Conservation (phyloP, 1,140 invertebrate species). For the Prorops nasuta region DNA sequence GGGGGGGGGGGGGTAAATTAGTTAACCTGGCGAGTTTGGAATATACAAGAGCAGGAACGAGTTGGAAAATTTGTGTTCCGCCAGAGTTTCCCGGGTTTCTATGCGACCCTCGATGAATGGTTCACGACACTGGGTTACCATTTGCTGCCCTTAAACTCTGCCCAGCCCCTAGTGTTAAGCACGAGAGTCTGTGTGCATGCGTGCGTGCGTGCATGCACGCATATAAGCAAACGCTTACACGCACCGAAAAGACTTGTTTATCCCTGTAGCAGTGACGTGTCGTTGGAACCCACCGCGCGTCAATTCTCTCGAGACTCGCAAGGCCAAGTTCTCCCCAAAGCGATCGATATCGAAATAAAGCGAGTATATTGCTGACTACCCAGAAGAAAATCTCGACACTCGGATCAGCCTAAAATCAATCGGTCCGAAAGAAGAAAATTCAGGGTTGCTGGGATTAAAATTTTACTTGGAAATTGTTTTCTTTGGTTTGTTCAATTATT, state of each 20-base stretch:
- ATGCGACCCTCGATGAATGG: constrained; percentile 22
- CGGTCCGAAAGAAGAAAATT: too few relatives aligned
- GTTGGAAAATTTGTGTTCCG: constrained; percentile 23
- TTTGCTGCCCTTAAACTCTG: constrained; percentile 30
- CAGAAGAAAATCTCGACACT: too few relatives aligned
- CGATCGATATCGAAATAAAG: constrained; percentile 21
- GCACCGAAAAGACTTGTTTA: too few relatives aligned
- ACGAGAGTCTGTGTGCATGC: too few relatives aligned
- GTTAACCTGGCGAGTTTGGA: too few relatives aligned
- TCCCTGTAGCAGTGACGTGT: constrained; percentile 27
- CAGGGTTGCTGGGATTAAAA: too few relatives aligned
- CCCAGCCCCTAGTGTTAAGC: constrained; percentile 22
- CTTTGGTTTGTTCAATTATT: too few relatives aligned
- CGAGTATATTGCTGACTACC: too few relatives aligned
- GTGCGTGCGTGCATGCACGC: constrained; percentile 5
- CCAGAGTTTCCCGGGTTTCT: constrained; percentile 22
- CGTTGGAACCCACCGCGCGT: constrained; percentile 10
- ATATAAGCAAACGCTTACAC: not conserved
- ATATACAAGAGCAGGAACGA: too few relatives aligned
- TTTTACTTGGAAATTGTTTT: too few relatives aligned
- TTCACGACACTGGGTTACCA: constrained; percentile 30
- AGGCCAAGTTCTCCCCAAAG: constrained; percentile 26
- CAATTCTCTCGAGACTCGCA: constrained; percentile 28
- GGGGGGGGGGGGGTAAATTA: too few relatives aligned
- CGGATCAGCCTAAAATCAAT: too few relatives aligned